A percentile compares a stretch with the other conserved stretches of the same genome.
These are phyloP conservation scores for Pluvianellus socialis DNA, from an alignment of 2,113 vertebrate species.

Conservation along the genomic window DNA sequence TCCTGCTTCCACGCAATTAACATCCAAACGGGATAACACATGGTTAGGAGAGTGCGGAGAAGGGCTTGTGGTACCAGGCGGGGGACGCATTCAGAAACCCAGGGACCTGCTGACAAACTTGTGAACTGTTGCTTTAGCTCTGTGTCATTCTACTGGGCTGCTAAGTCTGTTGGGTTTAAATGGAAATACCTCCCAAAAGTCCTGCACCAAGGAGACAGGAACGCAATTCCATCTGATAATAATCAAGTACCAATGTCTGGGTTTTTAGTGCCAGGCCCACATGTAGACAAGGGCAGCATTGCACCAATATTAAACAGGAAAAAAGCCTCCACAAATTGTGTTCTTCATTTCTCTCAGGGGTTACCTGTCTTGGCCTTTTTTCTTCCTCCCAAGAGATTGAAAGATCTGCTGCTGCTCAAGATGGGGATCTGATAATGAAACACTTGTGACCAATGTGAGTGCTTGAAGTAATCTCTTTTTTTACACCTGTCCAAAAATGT, in stretches of 20 bases:
- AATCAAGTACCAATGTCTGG: neutral
- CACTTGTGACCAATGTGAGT: neutral
- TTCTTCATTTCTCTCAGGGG: neutral
- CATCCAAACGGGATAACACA: neutral
- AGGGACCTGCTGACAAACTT: neutral
- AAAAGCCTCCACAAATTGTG: neutral
- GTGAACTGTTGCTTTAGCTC: neutral
- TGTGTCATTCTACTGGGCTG: neutral
- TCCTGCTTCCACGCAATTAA: neutral
- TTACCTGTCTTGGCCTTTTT: neutral
- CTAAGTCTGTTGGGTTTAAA: neutral
- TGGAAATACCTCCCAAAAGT: neutral
- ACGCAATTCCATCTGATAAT: neutral
- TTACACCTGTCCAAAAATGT: neutral
- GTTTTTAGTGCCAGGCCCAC: neutral
- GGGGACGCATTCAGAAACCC: neutral
- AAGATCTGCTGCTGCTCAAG: neutral
- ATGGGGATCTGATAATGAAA: neutral
- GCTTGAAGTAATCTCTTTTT: neutral
- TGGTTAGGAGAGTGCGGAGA: neutral
- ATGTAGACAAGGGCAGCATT: neutral
- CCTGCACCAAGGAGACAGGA: neutral
- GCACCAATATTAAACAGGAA: neutral
- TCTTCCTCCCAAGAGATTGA: neutral
- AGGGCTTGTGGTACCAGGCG: rapidly evolving